These are phyloP conservation scores for Coptotermes formosanus DNA, from an alignment of 1,140 invertebrate genomes.

Conservation along the genomic window DNA sequence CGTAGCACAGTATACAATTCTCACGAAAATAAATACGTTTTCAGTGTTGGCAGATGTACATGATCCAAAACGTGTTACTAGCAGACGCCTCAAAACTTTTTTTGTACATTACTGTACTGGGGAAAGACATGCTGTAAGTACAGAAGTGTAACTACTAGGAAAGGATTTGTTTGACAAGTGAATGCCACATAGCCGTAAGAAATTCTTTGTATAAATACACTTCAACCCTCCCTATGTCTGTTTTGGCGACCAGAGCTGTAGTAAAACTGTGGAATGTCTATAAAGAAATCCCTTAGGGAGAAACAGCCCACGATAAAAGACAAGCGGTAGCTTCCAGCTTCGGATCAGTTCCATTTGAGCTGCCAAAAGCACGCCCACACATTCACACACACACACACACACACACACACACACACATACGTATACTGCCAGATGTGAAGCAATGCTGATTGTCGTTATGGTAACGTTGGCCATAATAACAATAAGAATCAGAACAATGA, in stretches of 20 bases:
- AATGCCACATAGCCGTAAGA: conserved; percentile 24
- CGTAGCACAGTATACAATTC: too few species aligned
- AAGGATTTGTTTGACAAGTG: conserved; percentile 27
- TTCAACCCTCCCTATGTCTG: conserved; percentile 10
- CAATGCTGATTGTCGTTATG: too few species aligned
- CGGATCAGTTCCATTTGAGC: too few species aligned
- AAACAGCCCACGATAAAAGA: background rate
- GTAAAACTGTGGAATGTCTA: conserved; percentile 12
- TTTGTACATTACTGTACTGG: background rate
- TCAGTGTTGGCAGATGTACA: too few species aligned
- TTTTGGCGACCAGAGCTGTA: background rate
- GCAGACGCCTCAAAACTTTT: background rate
- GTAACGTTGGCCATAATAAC: too few species aligned
- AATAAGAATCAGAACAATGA: too few species aligned
- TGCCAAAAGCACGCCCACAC: too few species aligned
- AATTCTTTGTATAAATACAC: conserved; percentile 25
- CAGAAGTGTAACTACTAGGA: background rate
- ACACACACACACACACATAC: too few species aligned
- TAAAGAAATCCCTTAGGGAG: conserved; percentile 6
- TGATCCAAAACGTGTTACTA: too few species aligned
- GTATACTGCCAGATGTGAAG: too few species aligned
- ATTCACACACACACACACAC: too few species aligned
- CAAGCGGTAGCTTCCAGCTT: background rate
- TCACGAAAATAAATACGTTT: too few species aligned
- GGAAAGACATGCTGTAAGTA: background rate